Evolutionary conservation across 2,888 invertebrate species (phyloP).

Genomic region (Neocrepidodera transversa): DNA sequence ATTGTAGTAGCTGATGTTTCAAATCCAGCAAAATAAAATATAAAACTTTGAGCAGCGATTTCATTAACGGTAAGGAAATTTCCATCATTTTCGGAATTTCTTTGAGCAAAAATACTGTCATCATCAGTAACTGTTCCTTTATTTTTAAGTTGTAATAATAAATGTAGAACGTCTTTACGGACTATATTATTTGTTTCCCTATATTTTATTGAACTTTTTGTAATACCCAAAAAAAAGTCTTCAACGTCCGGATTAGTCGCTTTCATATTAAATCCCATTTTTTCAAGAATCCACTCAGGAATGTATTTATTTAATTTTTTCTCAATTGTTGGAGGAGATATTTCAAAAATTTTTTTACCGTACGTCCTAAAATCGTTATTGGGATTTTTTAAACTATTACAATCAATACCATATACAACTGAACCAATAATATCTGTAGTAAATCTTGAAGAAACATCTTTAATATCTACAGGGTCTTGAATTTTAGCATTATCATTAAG

Average conservation of each 20-base stretch:
- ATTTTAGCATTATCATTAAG: constrained; percentile 55
- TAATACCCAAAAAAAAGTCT: constrained; percentile 60
- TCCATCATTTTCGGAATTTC: constrained; percentile 13
- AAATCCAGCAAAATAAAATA: constrained; percentile 46
- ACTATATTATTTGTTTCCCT: constrained; percentile 59
- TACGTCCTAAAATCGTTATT: constrained; percentile 59
- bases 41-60: constrained; percentile 39
- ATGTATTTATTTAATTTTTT: constrained; percentile 26
- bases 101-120: constrained; percentile 49
- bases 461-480: constrained; percentile 47
- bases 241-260: constrained; percentile 44
- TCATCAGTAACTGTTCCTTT: constrained; percentile 53
- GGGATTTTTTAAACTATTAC: constrained; percentile 64
- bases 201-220: constrained; percentile 59
- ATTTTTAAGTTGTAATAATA: constrained; percentile 61
- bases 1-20: constrained; percentile 47
- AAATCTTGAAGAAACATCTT: constrained; percentile 64
- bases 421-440: constrained; percentile 68
- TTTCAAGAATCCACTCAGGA: constrained; percentile 36
- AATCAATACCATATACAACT: constrained; percentile 67
- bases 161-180: constrained; percentile 65
- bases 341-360: constrained; percentile 38
- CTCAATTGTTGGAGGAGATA: constrained; percentile 28
- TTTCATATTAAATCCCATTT: constrained; percentile 43
- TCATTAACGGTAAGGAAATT: constrained; percentile 24